Evolutionary conservation across 2,888 invertebrate species (phyloP), one percentile per base, ranked within the genome.

Genomic region (Mythimna pallens): DNA sequence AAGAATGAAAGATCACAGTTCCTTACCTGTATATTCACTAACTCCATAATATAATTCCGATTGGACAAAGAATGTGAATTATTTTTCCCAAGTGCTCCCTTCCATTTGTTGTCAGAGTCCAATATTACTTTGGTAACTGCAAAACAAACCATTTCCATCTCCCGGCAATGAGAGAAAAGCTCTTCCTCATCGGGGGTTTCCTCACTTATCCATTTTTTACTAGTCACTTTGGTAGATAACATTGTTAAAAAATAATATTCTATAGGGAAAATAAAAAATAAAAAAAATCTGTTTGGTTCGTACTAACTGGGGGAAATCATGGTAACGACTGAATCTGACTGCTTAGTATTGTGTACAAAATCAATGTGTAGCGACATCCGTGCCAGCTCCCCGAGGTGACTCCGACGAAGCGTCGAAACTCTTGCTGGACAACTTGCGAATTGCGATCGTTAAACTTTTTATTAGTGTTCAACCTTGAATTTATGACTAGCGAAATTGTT

Each of bases 201-300:
- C 65, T 96, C 92, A 80, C 97, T 97, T 34, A 97, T 93, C 97
- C 97, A 97, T 92, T 94, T 95, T 78, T 93, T 95, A 79, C 89
- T 91, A 47, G 90, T 88, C 69, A 92, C 87, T 90, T 92, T 94
- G 77, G 86, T 88, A 54, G 92, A 83, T 69, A 89, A 87, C 93
- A 94, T 94, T 80, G 85, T 90, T 65, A 84, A 82, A 84, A 84
- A 36, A 43, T 85, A 77, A 84, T 79, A 78, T 75, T 72, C 57
- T 72, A 40, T 62, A 62, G 61, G 61, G 76, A 78, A 73, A 84
- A 86, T 78, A 78, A 82, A 25, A 87, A 88, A 78, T 72, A 83
- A 85, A 87, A n/a, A 86, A 83, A 69, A 70, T 75, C 75, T 69
- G 50, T 76, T 52, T 59, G 62, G 59, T 65, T 71, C 64, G 87